Percentiles rank a stretch among this genome's conserved stretches.
These are phyloP conservation scores for Podilymbus podiceps DNA, from an alignment of 2,113 vertebrate species.

Conservation along the genomic window DNA sequence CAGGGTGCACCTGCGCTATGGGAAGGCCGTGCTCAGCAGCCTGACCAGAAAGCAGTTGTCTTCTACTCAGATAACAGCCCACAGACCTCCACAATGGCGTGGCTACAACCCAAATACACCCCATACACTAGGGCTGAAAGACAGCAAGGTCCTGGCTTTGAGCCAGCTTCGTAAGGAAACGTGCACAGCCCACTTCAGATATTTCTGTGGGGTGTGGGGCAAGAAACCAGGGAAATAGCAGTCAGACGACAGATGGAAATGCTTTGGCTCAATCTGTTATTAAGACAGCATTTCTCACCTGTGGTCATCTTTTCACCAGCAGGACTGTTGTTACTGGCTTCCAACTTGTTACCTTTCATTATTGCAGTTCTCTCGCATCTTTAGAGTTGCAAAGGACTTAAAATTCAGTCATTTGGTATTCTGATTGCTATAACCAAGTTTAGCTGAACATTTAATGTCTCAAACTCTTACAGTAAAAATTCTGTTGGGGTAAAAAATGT, in stretches of 20 bases:
- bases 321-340: not conserved
- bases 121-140: not conserved
- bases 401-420: not conserved
- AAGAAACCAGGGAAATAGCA: not conserved
- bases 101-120: not conserved
- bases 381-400: not conserved
- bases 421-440: not conserved
- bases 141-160: not conserved
- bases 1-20: not conserved
- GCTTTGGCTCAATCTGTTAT: not conserved
- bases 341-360: not conserved
- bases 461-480: not conserved
- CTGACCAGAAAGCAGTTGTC: not conserved
- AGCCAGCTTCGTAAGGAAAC: not conserved
- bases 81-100: not conserved
- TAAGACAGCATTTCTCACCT: not conserved
- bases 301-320: not conserved
- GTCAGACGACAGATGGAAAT: not conserved
- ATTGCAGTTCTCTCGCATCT: not conserved
- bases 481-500: not conserved
- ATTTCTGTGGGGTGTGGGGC: not conserved
- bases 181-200: not conserved
- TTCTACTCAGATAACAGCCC: not conserved
- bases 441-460: not conserved
- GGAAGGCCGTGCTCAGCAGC: not conserved